phyloP scores from a whole-genome alignment of 2,797 vertebrate genomes.

The Mus minutoides region DNA sequence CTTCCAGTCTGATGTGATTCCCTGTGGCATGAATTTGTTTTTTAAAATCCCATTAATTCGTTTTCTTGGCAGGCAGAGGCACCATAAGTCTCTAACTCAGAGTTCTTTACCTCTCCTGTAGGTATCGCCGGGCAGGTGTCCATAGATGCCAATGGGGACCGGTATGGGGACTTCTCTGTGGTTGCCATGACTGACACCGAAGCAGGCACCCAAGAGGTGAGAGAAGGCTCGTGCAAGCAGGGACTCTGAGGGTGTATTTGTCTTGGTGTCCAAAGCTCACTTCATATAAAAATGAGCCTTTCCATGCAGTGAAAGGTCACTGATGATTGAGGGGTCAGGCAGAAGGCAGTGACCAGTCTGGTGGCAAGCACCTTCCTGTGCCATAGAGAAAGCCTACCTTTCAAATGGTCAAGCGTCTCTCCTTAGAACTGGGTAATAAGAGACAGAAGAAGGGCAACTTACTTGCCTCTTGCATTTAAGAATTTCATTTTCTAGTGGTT shows the following conservation, averaged over 20 bases:
- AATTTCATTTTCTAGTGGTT: neutral
- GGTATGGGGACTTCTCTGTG: slow-evolving; percentile 97
- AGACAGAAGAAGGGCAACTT: neutral
- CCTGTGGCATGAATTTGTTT: slow-evolving; percentile 88
- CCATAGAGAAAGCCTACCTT: neutral
- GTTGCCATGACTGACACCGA: slow-evolving; percentile 95
- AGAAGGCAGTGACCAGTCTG: too few species aligned
- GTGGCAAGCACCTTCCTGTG: too few species aligned
- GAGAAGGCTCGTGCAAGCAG: neutral
- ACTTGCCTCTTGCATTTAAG: neutral
- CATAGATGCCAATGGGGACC: slow-evolving; percentile 95
- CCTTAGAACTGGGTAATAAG: neutral
- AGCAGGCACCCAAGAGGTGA: slow-evolving; percentile 95
- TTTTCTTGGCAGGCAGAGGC: slow-evolving; percentile 87
- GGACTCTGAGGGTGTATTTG: neutral
- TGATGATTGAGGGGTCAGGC: neutral
- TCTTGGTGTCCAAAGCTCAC: neutral
- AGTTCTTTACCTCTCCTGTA: slow-evolving; percentile 87
- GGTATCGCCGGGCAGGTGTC: slow-evolving; percentile 98
- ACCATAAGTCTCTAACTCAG: slow-evolving; percentile 87
- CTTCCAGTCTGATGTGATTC: slow-evolving; percentile 89
- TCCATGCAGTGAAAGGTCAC: neutral
- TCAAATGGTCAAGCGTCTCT: neutral
- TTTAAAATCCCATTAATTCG: slow-evolving; percentile 80
- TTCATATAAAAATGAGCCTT: neutral